Base-by-base conservation (phyloP, 2,888 invertebrate genomes). In the Notocelia uddmanniana region DNA sequence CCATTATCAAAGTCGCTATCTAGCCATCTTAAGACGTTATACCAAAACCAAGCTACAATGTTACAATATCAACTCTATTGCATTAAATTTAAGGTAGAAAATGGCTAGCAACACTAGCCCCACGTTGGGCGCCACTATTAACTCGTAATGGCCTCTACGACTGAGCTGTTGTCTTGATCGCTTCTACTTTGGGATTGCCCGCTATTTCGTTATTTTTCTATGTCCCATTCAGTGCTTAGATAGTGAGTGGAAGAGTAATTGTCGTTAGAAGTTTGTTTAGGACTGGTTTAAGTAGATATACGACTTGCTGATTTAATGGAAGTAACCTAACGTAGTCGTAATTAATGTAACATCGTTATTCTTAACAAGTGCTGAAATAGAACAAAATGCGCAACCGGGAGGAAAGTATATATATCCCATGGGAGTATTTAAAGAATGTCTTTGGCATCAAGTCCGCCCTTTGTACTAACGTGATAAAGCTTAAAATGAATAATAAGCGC, bases 191-290 rank as follows among this genome's bases (percentile, higher is more conserved):
- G 23, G 37, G 60, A 37, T 60, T 52, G 50, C 52, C 50, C 18
- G 34, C 54, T 54, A 54, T 69, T 48, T 64, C 64, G 64, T 64
- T 64, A 64, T 64, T 64, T 64, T 64, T 37, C 64, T 52, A 63
- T 23, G 50, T 52, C 52, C 34, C 60, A 41, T 41, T 41, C 59
- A 60, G 45, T 45, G 23, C 45, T 63, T 64, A 64, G 34, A 52
- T 52, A 64, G 34, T 9, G 21, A 54, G 54, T 15, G 55, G 11
- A 37, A 54, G 21, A 37, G 64, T 54, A 54, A 64, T 54, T n/a
- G 52, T 21, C 19, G 21, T 54, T 37, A 34, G 60, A 23, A 45
- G 45, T 45, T 59, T 45, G 41, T 21, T 60, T 45, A 15, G 19
- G n/a, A 8, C n/a, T 45, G n/a, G 19, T 18, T 50, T 18, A 50